Conservation (phyloP, 2,797 vertebrate genomes). For the Cryptoprocta ferox region DNA sequence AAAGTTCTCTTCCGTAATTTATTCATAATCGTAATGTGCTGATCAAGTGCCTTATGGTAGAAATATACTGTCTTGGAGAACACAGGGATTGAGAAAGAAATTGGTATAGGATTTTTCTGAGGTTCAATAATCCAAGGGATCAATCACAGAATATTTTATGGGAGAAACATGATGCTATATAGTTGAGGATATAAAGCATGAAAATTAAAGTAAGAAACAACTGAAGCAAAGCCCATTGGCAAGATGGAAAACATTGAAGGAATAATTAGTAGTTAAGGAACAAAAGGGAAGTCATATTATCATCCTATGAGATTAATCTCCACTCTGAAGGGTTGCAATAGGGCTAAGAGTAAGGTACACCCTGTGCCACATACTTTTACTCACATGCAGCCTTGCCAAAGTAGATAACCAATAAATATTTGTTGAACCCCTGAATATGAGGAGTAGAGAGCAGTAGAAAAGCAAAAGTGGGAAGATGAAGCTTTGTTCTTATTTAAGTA, state of each 20-base stretch:
- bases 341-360: not conserved
- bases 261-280: not conserved
- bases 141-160: too few relatives aligned
- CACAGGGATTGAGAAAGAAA: too few relatives aligned
- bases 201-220: not conserved
- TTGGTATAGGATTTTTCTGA: too few relatives aligned
- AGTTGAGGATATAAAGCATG: too few relatives aligned
- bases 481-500: not conserved
- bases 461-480: not conserved
- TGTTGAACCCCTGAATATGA: not conserved
- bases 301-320: not conserved
- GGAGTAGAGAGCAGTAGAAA: not conserved
- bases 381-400: not conserved
- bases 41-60: too few relatives aligned
- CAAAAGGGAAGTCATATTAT: not conserved
- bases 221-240: not conserved
- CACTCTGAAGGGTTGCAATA: not conserved
- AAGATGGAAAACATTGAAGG: not conserved
- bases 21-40: not conserved
- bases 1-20: not conserved
- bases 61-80: too few relatives aligned
- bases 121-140: too few relatives aligned
- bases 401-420: not conserved
- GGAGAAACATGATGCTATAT: too few relatives aligned
- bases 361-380: not conserved